Evolutionary conservation across 1,140 invertebrate genomes (phyloP).

Genomic region (Sarcophaga bullata): DNA sequence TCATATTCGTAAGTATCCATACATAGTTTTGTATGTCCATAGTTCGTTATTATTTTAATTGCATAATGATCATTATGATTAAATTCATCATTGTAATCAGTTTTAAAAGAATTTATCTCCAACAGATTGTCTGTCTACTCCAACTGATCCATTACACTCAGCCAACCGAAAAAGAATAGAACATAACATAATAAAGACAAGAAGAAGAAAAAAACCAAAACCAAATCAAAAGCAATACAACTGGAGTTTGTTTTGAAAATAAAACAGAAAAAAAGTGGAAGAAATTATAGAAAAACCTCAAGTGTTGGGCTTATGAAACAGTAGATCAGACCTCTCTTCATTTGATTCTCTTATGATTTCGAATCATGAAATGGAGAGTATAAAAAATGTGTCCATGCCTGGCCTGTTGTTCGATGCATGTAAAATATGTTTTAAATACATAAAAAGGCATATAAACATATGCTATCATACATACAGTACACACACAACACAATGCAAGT

Average conservation of each 20-base stretch:
- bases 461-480: background rate
- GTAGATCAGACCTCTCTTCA: background rate
- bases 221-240: background rate
- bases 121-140: background rate
- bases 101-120: constrained; percentile 1
- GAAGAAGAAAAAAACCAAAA: background rate
- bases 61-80: background rate
- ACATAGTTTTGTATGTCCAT: background rate
- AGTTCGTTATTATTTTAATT: background rate
- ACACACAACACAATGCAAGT: background rate
- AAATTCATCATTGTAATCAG: background rate
- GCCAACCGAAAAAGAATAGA: constrained; percentile 13
- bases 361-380: constrained; percentile 5
- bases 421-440: no score
- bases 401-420: no score
- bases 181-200: background rate
- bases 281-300: background rate
- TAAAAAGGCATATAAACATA: background rate
- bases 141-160: constrained; percentile 4
- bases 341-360: background rate
- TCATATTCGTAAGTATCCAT: background rate
- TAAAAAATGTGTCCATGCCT: background rate
- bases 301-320: background rate
- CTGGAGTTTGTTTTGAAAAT: background rate
- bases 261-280: background rate